A percentile compares a stretch with the other conserved stretches of the same genome.
Evolutionary conservation across 2,113 vertebrate species (phyloP).

Genomic region (Zosterops hypoxanthus): DNA sequence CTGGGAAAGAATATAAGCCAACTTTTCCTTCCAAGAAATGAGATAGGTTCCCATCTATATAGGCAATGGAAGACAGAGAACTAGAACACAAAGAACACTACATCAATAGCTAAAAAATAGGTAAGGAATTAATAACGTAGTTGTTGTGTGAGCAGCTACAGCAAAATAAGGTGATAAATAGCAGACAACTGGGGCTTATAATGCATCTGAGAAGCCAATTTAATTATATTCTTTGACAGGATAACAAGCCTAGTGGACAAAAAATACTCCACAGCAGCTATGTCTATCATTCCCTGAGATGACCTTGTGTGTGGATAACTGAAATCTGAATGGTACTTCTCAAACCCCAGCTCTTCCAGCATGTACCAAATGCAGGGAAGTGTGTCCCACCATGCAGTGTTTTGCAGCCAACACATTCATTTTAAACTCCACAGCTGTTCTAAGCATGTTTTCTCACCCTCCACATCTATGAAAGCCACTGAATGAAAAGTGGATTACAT

Average conservation of each 20-base stretch:
- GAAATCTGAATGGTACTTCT: not conserved
- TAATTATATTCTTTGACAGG: slow-evolving; percentile 23
- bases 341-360: not conserved
- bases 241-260: slow-evolving; percentile 26
- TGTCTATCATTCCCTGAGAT: not conserved
- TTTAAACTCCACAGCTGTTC: not conserved
- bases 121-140: slow-evolving; percentile 7
- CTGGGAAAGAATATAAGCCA: not conserved
- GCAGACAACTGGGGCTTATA: slow-evolving; percentile 20
- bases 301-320: not conserved
- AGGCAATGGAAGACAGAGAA: not conserved
- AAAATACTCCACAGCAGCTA: not conserved
- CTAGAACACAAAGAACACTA: not conserved
- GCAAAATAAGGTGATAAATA: slow-evolving; percentile 44
- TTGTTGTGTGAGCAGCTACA: not conserved
- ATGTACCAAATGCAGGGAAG: not conserved
- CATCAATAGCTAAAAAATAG: not conserved
- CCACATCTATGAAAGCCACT: not conserved
- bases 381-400: not conserved
- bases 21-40: not conserved
- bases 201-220: not conserved
- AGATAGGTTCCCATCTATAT: not conserved
- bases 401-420: not conserved
- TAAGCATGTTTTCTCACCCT: not conserved
- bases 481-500: not conserved